phyloP scores from a whole-genome alignment of 2,797 vertebrate species.

The Sebastes nivosus region DNA sequence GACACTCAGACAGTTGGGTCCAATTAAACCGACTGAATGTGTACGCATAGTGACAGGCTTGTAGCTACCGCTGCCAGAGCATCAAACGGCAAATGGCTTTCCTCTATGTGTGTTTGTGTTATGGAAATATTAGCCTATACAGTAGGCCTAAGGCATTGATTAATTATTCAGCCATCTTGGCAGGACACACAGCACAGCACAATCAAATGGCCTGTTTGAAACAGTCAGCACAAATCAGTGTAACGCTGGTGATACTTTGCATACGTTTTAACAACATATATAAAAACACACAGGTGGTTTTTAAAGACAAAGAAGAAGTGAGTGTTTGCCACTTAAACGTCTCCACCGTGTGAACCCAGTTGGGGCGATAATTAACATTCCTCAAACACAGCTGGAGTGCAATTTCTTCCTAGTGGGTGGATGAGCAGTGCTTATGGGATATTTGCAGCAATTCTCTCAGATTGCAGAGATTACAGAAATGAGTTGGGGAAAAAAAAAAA shows the following conservation, averaged over 20 bases:
- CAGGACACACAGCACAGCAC: background rate
- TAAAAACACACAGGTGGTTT: background rate
- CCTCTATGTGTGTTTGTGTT: constrained; percentile 24
- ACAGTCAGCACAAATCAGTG: constrained; percentile 4
- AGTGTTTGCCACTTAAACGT: background rate
- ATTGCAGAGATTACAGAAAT: constrained; percentile 15
- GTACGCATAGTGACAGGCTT: constrained; percentile 39
- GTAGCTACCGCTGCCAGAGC: constrained; percentile 33
- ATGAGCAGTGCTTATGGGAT: constrained; percentile 33
- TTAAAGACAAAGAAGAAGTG: background rate
- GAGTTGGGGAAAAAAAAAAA: background rate
- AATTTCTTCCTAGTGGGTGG: constrained; percentile 35
- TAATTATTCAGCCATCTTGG: constrained; percentile 37
- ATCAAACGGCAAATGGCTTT: constrained; percentile 19
- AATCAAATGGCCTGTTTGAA: constrained; percentile 23
- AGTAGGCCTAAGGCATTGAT: constrained; percentile 20
- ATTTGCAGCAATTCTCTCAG: constrained; percentile 27
- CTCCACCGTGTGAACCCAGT: constrained; percentile 22
- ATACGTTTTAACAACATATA: background rate
- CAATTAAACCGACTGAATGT: constrained; percentile 50
- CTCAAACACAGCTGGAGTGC: constrained; percentile 28
- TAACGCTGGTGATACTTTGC: background rate
- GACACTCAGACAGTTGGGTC: constrained; percentile 38
- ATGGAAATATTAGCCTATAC: constrained; percentile 16
- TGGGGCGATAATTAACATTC: constrained; percentile 36